phyloP scores from a whole-genome alignment of 1,140 invertebrate genomes.

The Drosophila sechellia region DNA sequence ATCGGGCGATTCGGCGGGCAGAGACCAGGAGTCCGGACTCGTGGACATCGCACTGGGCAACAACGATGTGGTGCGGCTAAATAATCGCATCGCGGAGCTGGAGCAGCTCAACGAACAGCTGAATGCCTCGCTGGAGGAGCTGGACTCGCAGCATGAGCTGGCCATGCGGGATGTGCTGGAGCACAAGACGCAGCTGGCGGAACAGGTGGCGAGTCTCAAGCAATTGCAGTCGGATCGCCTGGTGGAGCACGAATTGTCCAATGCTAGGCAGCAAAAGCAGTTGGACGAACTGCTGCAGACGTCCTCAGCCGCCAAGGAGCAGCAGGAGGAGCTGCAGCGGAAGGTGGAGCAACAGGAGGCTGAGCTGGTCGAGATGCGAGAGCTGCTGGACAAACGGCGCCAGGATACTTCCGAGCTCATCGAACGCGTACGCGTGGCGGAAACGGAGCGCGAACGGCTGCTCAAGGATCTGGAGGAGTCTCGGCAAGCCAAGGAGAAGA shows the following conservation, averaged over 20 bases:
- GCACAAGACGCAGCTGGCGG: conserved; percentile 88
- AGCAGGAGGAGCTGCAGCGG: conserved; percentile 36
- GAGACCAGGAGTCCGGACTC: conserved; percentile 22
- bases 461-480: conserved; percentile 62
- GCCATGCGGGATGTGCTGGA: conserved; percentile 88
- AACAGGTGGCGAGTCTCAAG: conserved; percentile 84
- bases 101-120: conserved; percentile 84
- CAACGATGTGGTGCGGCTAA: conserved; percentile 83
- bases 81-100: conserved; percentile 76
- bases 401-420: conserved; percentile 67
- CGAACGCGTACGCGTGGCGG: conserved; percentile 64
- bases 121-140: conserved; percentile 88
- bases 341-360: conserved; percentile 42
- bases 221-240: conserved; percentile 63
- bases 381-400: conserved; percentile 66
- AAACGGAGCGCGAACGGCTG: conserved; percentile 52
- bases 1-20: conserved; percentile 6
- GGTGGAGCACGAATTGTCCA: conserved; percentile 63
- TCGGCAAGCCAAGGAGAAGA: conserved; percentile 66
- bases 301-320: background rate
- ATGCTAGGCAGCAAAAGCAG: conserved; percentile 56
- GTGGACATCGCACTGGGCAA: conserved; percentile 55
- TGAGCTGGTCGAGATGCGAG: conserved; percentile 71
- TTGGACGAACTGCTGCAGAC: conserved; percentile 19
- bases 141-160: conserved; percentile 89